A percentile compares a stretch with the other conserved stretches of the same genome.
Evolutionary conservation across 2,113 vertebrate genomes (phyloP).

Genomic region (Cheirogaleus medius): DNA sequence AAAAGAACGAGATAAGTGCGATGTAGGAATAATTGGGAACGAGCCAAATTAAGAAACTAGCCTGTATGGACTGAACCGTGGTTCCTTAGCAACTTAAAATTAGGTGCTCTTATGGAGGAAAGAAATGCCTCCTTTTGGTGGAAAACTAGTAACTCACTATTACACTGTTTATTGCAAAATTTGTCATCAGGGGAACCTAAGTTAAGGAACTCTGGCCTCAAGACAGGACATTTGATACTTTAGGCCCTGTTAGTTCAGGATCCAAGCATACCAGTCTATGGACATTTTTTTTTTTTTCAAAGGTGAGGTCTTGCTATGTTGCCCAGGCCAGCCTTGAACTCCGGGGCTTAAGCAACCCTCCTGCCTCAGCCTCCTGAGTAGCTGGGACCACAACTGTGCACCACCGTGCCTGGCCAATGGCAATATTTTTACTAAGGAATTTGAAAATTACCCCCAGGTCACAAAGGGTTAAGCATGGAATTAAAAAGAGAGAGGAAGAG

Average conservation of each 20-base stretch:
- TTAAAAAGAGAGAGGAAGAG: neutral
- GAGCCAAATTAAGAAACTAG: conserved; percentile 38
- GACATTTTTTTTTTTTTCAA: neutral
- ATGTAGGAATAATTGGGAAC: neutral
- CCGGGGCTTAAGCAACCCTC: too few relatives aligned
- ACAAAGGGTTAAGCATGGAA: neutral
- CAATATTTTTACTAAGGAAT: neutral
- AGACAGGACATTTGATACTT: neutral
- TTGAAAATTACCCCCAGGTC: neutral
- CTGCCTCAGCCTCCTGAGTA: too few relatives aligned
- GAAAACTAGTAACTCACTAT: neutral
- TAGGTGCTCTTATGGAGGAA: neutral
- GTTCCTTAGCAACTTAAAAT: conserved; percentile 42
- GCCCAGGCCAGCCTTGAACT: too few relatives aligned
- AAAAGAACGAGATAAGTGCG: conserved; percentile 16
- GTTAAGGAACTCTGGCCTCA: neutral
- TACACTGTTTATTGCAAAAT: neutral
- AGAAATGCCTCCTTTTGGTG: neutral
- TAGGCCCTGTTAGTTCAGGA: neutral
- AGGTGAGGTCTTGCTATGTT: too few relatives aligned
- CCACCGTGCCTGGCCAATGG: neutral
- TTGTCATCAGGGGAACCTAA: neutral
- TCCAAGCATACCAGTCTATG: neutral
- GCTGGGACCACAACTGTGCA: too few relatives aligned
- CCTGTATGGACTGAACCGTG: neutral